These are phyloP conservation scores for Acipenser oxyrinchus DNA, from an alignment of 2,797 vertebrate genomes.

Conservation along the genomic window DNA sequence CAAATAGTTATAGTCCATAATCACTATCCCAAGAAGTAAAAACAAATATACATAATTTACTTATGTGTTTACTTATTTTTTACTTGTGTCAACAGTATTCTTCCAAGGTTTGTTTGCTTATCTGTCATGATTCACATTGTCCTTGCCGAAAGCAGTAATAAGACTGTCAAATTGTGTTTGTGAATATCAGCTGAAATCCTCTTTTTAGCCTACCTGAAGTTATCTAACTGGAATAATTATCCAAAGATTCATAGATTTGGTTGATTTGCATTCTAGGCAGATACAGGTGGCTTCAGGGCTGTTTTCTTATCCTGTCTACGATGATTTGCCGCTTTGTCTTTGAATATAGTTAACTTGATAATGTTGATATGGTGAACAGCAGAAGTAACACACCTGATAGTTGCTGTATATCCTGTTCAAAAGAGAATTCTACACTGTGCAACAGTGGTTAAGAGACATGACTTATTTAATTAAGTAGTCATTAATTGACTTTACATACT, in stretches of 20 bases:
- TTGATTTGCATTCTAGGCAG: slow-evolving; percentile 44
- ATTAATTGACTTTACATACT: no score
- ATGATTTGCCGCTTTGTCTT: no score
- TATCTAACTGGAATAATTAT: slow-evolving; percentile 46
- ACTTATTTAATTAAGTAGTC: no score
- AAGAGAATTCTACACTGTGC: no score
- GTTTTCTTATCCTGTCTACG: slow-evolving; percentile 16
- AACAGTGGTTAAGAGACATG: no score
- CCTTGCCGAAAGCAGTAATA: slow-evolving; percentile 48
- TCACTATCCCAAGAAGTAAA: no score
- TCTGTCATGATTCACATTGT: slow-evolving; percentile 36
- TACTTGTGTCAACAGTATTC: slow-evolving; percentile 25
- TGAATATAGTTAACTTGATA: no score
- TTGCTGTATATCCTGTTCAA: no score
- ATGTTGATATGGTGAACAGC: no score
- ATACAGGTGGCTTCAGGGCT: slow-evolving; percentile 16
- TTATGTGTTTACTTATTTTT: slow-evolving; percentile 2
- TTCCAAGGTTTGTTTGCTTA: slow-evolving; percentile 30
- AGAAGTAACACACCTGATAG: no score
- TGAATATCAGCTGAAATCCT: slow-evolving; percentile 39
- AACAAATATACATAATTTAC: no score
- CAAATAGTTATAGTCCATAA: no score
- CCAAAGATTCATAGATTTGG: slow-evolving; percentile 28
- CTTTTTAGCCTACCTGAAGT: slow-evolving; percentile 34
- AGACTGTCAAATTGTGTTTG: slow-evolving; percentile 42